Base-by-base conservation (phyloP, 1,140 invertebrate genomes). In the Drosophila subobscura region DNA sequence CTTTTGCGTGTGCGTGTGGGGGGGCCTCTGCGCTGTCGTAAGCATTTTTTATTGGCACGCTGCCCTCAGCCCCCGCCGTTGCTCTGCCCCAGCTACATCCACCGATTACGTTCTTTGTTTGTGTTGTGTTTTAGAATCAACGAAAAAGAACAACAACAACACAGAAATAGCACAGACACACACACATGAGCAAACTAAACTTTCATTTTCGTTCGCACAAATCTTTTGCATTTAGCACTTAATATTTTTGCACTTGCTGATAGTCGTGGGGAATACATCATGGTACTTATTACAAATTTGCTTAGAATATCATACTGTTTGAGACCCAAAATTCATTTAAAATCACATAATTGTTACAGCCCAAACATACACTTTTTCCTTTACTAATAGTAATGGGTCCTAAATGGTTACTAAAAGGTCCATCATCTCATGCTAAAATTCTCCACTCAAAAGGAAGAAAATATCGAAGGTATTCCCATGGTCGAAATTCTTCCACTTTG, bases 11-110 rank as follows among this genome's bases (percentile, higher is more conserved):
- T 33, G 29, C 29, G 29, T 33, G 29, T 8, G 29, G 37, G 44
- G 61, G 76, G 54, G 49, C 71, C 52, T 54, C 47, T 42, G 71
- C 64, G 73, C 78, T 86, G 73, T 75, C 74, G 74, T 88, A 81
- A 88, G 81, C 77, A 55, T 77, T 81, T 86, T 85, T 86, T 85
- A 86, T 85, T 86, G 84, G 68, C 63, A 44, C 53, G 47, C 51
- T 23, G 46, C 27, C 40, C 20, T 22, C 41, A 1, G n/a, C 5
- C 2, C 7, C 10, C 10, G 3, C 1, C 14, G 29, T 7, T 23
- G 49, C 53, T 42, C 37, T 54, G 20, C 47, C 5, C 6, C 42
- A 4, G 23, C 51, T n/a, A 14, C 41, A 20, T 22, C 16, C 54
- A 25, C 7, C 25, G n/a, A 6, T 25, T 50, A 22, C 37, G 33